Percentiles rank a stretch among this genome's conserved stretches.
phyloP scores from a whole-genome alignment of 2,113 vertebrate genomes.

The Puntigrus tetrazona region DNA sequence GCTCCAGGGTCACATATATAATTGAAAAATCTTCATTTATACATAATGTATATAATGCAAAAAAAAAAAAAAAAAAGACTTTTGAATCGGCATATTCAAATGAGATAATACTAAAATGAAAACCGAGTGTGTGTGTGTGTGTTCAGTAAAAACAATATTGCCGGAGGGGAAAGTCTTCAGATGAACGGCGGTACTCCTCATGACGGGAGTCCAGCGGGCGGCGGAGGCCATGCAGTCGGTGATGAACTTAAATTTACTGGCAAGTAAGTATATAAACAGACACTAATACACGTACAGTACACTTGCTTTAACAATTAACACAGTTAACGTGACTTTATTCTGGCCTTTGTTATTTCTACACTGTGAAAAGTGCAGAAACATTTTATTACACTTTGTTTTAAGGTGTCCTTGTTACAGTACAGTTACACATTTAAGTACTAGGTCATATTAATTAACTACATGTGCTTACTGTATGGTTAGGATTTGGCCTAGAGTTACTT shows the following conservation, averaged over 20 bases:
- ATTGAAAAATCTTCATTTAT: too few species aligned
- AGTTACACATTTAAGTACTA: too few species aligned
- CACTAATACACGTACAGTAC: background rate
- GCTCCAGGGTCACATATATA: too few species aligned
- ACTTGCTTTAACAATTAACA: background rate
- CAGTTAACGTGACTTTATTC: background rate
- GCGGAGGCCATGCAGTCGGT: constrained; percentile 86
- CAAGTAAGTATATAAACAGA: constrained; percentile 71
- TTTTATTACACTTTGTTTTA: too few species aligned
- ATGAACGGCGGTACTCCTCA: constrained; percentile 91
- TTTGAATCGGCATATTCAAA: background rate
- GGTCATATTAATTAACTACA: too few species aligned
- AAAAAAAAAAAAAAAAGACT: too few species aligned
- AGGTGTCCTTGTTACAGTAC: too few species aligned
- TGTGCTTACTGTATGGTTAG: too few species aligned
- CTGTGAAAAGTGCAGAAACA: background rate
- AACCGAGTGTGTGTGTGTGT: background rate
- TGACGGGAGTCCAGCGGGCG: constrained; percentile 81
- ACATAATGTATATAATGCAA: too few species aligned
- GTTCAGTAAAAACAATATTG: constrained; percentile 90
- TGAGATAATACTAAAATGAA: background rate
- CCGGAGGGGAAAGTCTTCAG: constrained; percentile 81
- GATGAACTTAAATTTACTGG: constrained; percentile 89
- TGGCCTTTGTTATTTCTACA: background rate
- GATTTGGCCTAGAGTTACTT: too few species aligned